Percentiles rank a stretch among this genome's conserved stretches.
Conservation (phyloP, 2,888 invertebrate species). For the Notodonta dromedarius region DNA sequence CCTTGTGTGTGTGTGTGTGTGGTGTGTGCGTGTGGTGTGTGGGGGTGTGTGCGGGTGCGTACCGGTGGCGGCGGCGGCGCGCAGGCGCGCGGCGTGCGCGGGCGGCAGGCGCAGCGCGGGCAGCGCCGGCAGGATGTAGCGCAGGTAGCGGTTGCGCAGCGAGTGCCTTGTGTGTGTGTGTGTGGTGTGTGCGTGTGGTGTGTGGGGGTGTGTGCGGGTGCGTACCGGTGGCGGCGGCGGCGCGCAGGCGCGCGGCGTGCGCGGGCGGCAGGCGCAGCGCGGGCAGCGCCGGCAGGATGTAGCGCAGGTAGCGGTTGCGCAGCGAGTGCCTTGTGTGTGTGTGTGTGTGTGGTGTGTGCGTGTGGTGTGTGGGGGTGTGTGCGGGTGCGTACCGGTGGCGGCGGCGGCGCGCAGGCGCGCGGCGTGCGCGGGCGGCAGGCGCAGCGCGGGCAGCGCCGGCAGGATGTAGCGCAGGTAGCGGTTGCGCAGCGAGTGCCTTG, state of each 20-base stretch:
- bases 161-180: constrained; percentile 63
- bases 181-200: background rate
- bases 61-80: constrained; percentile 54
- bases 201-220: background rate
- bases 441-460: constrained; percentile 56
- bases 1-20: constrained; percentile 38
- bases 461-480: constrained; percentile 75
- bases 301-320: constrained; percentile 75
- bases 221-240: constrained; percentile 49
- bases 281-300: constrained; percentile 65
- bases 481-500: constrained; percentile 78
- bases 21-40: background rate
- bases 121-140: constrained; percentile 68
- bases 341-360: background rate
- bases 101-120: constrained; percentile 49
- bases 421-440: constrained; percentile 46
- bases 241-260: constrained; percentile 46
- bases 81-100: constrained; percentile 40
- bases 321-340: constrained; percentile 77
- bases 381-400: constrained; percentile 36
- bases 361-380: background rate
- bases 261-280: constrained; percentile 48
- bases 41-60: background rate
- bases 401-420: constrained; percentile 51
- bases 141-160: constrained; percentile 75